Evolutionary conservation across 1,140 invertebrate genomes (phyloP), one percentile per base, ranked within the genome.

Genomic region (Saccostrea echinata): DNA sequence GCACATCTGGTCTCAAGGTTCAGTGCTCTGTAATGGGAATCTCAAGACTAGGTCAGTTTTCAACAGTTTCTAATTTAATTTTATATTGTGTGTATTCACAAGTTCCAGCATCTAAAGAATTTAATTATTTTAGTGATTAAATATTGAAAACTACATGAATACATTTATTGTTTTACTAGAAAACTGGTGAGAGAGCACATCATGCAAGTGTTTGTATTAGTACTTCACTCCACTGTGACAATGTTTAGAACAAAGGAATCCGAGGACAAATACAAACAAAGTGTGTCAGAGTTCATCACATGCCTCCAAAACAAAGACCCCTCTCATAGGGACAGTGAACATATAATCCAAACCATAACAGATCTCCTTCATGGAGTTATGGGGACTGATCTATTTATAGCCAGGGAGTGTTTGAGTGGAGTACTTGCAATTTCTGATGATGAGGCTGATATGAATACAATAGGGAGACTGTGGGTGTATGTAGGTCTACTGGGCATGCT

Each of bases 1-100:
- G 57, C 93, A 95, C 21, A 89, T 96, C 3, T 96, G 96, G 96
- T 93, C 91, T 11, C 96, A 96, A 90, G 94, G 94, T 84, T 88
- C 93, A 35, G 51, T 85, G 30, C 76, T 93, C 12, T 90, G 90
- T 18, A 89, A 89, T 53, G 64, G 57, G 21, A 43, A 84, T 16
- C 87, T 86, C 13, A 76, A 88, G 53, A 83, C 18, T 18, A 53
- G 81, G 81, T 83, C 3, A 52, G 35, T 33, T 16, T 33, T n/a
- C 68, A 1, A 1, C 4, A 71, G 2, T 71, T 11, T 24, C 11
- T 30, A 16, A 80, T 16, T 30, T 12, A 8, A 9, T n/a, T n/a
- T n/a, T n/a, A 43, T 43, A 9, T 43, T 43, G 1, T 43, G 4
- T 43, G n/a, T 13, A 30, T 76, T n/a, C 11, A 30, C 68, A 30